Percentiles rank a stretch among this genome's conserved stretches.
Evolutionary conservation across 2,797 vertebrate genomes (phyloP).

Genomic region (Sebastes elongatus): DNA sequence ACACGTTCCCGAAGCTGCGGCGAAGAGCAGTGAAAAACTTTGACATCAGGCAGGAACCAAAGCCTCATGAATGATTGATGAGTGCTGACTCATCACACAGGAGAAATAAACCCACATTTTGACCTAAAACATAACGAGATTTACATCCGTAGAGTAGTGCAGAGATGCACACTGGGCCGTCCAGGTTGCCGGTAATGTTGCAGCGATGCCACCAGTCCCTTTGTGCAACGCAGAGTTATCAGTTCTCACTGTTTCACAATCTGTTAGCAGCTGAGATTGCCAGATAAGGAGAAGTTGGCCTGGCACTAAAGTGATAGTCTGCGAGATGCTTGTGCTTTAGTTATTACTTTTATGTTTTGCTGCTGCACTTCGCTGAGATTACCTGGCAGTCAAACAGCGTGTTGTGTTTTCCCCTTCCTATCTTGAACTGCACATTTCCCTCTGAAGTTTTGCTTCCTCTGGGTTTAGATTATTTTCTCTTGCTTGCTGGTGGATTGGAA

Average conservation of each 20-base stretch:
- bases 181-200: conserved; percentile 32
- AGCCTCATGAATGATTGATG: conserved; percentile 81
- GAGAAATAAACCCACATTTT: conserved; percentile 74
- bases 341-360: conserved; percentile 55
- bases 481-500: neutral
- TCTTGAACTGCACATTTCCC: conserved; percentile 50
- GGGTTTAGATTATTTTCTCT: neutral
- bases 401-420: conserved; percentile 26
- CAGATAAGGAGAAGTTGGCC: conserved; percentile 44
- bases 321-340: conserved; percentile 44
- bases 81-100: conserved; percentile 78
- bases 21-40: conserved; percentile 40
- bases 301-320: conserved; percentile 48
- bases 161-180: conserved; percentile 14
- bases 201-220: conserved; percentile 6
- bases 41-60: conserved; percentile 52
- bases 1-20: conserved; percentile 38
- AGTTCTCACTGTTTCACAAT: conserved; percentile 43
- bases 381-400: conserved; percentile 35
- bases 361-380: conserved; percentile 41
- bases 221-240: conserved; percentile 31
- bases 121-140: conserved; percentile 72
- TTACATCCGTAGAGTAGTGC: conserved; percentile 37
- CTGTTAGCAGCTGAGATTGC: conserved; percentile 41
- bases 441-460: conserved; percentile 42